A percentile compares a stretch with the other conserved stretches of the same genome.
These are phyloP conservation scores for Acanthurus tractus DNA, from an alignment of 2,797 vertebrate species.

Conservation along the genomic window DNA sequence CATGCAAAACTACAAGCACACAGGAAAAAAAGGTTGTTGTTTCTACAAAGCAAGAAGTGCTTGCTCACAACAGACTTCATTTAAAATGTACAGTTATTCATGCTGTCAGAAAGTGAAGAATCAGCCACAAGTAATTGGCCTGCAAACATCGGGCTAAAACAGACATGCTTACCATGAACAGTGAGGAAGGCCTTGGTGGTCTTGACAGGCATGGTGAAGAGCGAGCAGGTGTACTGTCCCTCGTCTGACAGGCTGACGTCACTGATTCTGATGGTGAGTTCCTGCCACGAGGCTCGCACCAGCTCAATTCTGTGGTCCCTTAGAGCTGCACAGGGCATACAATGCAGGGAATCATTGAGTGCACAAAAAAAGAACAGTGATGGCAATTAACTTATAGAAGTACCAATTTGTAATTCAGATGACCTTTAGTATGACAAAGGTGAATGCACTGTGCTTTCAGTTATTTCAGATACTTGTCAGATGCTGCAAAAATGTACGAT, in stretches of 20 bases:
- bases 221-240: constrained; percentile 98
- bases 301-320: constrained; percentile 97
- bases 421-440: constrained; percentile 45
- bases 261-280: constrained; percentile 96
- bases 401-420: constrained; percentile 19
- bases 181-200: constrained; percentile 98
- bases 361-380: constrained; percentile 12
- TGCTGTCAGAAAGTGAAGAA: constrained; percentile 21
- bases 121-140: constrained; percentile 30
- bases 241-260: constrained; percentile 95
- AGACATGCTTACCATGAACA: constrained; percentile 91
- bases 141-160: constrained; percentile 19
- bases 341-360: constrained; percentile 24
- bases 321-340: constrained; percentile 84
- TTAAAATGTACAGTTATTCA: constrained; percentile 24
- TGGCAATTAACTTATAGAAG: constrained; percentile 13
- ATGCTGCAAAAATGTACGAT: constrained; percentile 34
- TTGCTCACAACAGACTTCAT: constrained; percentile 2
- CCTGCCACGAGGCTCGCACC: constrained; percentile 94
- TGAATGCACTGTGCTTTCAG: not conserved
- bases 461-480: constrained; percentile 51
- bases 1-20: not conserved
- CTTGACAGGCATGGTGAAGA: constrained; percentile 99
- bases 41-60: constrained; percentile 7
- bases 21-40: constrained; percentile 6